These are phyloP conservation scores for Heteronetta atricapilla DNA, from an alignment of 2,113 vertebrate species.

Conservation along the genomic window DNA sequence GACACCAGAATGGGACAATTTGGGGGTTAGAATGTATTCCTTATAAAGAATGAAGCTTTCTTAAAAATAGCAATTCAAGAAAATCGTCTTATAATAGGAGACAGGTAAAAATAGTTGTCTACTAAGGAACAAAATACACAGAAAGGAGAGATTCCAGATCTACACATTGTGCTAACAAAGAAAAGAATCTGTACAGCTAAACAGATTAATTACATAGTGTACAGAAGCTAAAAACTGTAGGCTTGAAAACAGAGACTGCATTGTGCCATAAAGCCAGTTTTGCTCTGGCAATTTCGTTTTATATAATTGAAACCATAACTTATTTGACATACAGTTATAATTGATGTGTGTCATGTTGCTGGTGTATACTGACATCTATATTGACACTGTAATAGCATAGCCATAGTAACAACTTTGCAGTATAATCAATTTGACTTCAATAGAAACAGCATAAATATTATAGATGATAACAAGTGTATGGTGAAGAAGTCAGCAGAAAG, in stretches of 20 bases:
- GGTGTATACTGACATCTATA: neutral
- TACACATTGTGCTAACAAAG: neutral
- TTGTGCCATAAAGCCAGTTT: neutral
- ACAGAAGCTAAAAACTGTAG: neutral
- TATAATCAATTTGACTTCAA: neutral
- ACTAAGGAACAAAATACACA: neutral
- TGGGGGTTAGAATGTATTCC: neutral
- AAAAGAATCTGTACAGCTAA: neutral
- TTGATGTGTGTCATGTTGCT: neutral
- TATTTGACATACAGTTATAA: neutral
- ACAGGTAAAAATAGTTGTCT: neutral
- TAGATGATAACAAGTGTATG: neutral
- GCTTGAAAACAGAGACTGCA: neutral
- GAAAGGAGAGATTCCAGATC: neutral
- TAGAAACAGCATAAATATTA: neutral
- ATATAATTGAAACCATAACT: neutral
- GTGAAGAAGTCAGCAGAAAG: neutral
- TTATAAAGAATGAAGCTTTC: neutral
- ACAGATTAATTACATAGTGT: neutral
- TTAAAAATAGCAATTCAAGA: neutral
- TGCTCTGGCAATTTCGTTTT: neutral
- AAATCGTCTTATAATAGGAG: neutral
- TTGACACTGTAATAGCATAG: neutral
- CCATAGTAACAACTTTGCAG: neutral
- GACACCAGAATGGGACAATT: neutral